Evolutionary conservation across 2,113 vertebrate genomes (phyloP), one percentile per base, ranked within the genome.

Genomic region (Talpa occidentalis): DNA sequence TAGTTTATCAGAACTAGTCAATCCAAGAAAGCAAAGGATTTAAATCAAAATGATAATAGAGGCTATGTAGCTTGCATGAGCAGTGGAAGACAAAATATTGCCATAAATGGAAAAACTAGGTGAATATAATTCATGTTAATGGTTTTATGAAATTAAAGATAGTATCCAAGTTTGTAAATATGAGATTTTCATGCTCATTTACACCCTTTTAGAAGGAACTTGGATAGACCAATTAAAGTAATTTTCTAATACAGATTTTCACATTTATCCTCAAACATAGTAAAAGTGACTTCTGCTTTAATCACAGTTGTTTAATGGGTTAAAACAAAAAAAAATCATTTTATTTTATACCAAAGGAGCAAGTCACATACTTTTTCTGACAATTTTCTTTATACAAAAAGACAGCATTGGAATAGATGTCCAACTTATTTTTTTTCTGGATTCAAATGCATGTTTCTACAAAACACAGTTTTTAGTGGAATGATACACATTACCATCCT

Each of bases 11-110:
- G 93, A 95, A 76, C 17, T 40, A 87, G 60, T 91, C 92, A 94
- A 56, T 93, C 89, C 74, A 95, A 76, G 72, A 87, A 78, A 74
- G 74, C 37, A 52, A 91, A 94, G 26, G 78, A 69, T 89, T 97
- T 94, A 94, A 96, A 94, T 94, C 80, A 90, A 93, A 92, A 92
- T 96, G 79, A 67, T 95, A 93, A 92, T 78, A 88, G 42, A 83
- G 11, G 15, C 70, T 56, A 74, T 93, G 37, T 64, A 30, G 19
- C 16, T 70, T 44, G 17, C 69, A 24, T 87, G 54, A 94, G 24
- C 30, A 67, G 40, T 67, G 14, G 52, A 60, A 40, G 40, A 15
- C 72, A 90, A 56, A 77, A 64, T 19, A 56, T 56, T 16, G 16
- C 17, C 81, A 42, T 19, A 62, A 93, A 87, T 40, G n/a, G 5